Evolutionary conservation across 2,113 vertebrate genomes (phyloP), one percentile per base, ranked within the genome.

Genomic region (Trichomycterus rosablanca): DNA sequence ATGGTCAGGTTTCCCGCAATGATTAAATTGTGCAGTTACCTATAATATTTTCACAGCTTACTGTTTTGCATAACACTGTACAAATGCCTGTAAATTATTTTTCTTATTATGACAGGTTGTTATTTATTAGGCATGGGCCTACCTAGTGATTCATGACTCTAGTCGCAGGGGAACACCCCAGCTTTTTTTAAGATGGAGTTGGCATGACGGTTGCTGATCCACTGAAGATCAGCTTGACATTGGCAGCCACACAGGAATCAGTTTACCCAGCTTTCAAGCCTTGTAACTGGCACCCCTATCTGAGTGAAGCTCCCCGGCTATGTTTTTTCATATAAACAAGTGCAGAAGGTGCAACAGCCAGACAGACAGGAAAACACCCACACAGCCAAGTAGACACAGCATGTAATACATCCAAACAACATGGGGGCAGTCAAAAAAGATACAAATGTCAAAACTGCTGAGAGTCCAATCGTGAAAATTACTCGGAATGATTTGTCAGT

Each of bases 161-260:
- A 55, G 53, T 24, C 42, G 4, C 57, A 53, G 5, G 48, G 48
- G 62, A 59, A 34, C 37, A 30, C 40, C 61, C 34, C 7, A 5
- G 42, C 5, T 49, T 48, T 35, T 39, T 32, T 34, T 20, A 35
- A 22, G 50, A 26, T 52, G 45, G 30, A 46, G 42, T 12, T 51
- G 44, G 57, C 45, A 56, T 59, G 64, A 67, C 52, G 63, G 64
- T 48, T 50, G 63, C 46, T 61, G 50, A 66, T 55, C 61, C 42
- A 43, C 16, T 73, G 55, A 55, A 69, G 51, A 63, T 62, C 63
- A 64, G 37, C 23, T 16, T 60, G 69, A 80, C 78, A 75, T 35
- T 2, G 58, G 39, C 15, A 57, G 59, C 55, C 83, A 55, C 34
- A 15, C 20, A 79, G 76, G 75, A 81, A 26, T 14, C 66, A 49